Evolutionary conservation across 2,888 invertebrate genomes (phyloP).

Genomic region (Ochropleura plecta): DNA sequence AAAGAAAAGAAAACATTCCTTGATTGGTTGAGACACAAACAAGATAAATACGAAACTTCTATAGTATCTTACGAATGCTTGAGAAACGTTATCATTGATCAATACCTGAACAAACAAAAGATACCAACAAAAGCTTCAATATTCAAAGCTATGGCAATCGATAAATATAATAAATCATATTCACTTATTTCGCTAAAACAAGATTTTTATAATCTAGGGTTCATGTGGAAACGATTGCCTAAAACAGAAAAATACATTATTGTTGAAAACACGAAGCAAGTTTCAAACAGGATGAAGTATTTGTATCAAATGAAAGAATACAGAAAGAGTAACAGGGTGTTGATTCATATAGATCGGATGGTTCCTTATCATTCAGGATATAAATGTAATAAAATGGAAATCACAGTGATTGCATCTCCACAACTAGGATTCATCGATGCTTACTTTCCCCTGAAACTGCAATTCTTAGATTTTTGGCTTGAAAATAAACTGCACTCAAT

Average conservation of each 20-base stretch:
- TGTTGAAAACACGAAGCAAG: slow-evolving; percentile 60
- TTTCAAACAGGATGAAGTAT: slow-evolving; percentile 58
- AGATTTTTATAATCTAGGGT: slow-evolving; percentile 55
- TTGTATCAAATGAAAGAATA: slow-evolving; percentile 57
- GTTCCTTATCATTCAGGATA: background rate
- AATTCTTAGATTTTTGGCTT: slow-evolving; percentile 16
- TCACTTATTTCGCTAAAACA: background rate
- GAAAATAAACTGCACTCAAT: slow-evolving; percentile 20
- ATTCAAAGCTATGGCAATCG: background rate
- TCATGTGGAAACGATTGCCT: slow-evolving; percentile 59
- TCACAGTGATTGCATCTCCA: slow-evolving; percentile 28
- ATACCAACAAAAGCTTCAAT: slow-evolving; percentile 35
- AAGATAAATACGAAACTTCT: rapidly evolving
- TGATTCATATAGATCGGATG: slow-evolving; percentile 44
- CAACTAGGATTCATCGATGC: slow-evolving; percentile 36
- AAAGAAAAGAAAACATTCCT: slow-evolving; percentile 28
- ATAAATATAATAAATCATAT: background rate
- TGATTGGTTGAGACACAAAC: slow-evolving; percentile 7
- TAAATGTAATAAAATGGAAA: background rate
- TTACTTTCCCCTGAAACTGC: slow-evolving; percentile 1
- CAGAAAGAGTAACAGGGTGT: slow-evolving; percentile 45
- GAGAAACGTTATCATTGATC: slow-evolving; percentile 19
- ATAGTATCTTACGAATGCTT: slow-evolving; percentile 7
- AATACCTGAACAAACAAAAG: slow-evolving; percentile 30
- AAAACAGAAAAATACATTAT: slow-evolving; percentile 56